Evolutionary conservation across 2,797 vertebrate genomes (phyloP).

Genomic region (Sylvia borin): DNA sequence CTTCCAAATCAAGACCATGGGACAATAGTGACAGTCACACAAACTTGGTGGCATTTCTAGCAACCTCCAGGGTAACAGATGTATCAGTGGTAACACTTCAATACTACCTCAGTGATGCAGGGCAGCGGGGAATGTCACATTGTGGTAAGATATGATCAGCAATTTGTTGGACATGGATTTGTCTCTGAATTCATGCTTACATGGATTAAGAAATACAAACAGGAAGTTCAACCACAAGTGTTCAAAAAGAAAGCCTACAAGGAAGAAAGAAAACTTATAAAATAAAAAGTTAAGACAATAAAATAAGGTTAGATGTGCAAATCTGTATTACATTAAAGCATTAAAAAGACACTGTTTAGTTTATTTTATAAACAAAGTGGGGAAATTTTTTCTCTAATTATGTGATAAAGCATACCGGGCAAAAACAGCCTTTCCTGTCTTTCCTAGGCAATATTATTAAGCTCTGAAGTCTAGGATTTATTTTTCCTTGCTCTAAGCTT

Average conservation of each 20-base stretch:
- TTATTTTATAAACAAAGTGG: neutral
- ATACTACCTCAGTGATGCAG: neutral
- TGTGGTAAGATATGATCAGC: fast-evolving
- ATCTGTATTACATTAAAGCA: neutral
- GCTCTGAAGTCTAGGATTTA: neutral
- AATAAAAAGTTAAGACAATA: neutral
- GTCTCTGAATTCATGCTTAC: neutral
- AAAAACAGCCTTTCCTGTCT: neutral
- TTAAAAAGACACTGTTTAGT: neutral
- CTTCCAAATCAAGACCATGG: neutral
- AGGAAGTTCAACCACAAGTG: neutral
- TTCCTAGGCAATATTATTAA: neutral
- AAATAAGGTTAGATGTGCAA: neutral
- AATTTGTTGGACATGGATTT: neutral
- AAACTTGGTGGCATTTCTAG: neutral
- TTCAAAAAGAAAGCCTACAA: neutral
- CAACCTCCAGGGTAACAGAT: neutral
- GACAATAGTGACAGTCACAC: neutral
- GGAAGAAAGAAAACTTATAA: neutral
- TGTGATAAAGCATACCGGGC: neutral
- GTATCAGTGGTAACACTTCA: neutral
- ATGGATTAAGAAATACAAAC: neutral
- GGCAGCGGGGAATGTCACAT: neutral
- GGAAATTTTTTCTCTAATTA: neutral
- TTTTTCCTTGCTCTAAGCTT: neutral